Base-by-base conservation (phyloP, 2,888 invertebrate species). In the Ichneumoninae sp. region DNA sequence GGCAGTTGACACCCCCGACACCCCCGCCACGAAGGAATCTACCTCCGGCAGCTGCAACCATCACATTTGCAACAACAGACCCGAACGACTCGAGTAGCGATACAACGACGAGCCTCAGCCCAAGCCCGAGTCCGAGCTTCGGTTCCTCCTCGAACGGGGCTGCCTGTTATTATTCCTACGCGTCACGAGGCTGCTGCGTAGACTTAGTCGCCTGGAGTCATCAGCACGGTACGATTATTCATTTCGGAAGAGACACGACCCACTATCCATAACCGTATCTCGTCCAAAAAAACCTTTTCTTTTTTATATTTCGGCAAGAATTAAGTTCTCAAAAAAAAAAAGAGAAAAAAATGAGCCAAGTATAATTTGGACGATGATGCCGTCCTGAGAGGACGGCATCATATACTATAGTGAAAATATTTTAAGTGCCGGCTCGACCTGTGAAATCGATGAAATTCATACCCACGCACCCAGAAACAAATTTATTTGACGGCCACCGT, bases 1-100 rank as follows among this genome's bases (percentile, higher is more conserved):
- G 95, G 93, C 96, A 96, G 94, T 94, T 96, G 94, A 95, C 95
- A 93, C 95, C 95, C 90, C 95, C 95, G 87, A 95, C 95, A 89
- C 95, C 95, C 88, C 95, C 95, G 88, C 95, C 95, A 89, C 94
- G 95, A 90, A 94, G 95, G 90, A 93, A 93, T 87, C 91, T 91
- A 88, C 90, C 89, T 79, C 81, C 89, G 80, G 83, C 89, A 86
- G 85, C 91, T 54, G 90, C 90, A 65, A 90, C 91, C 91, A 90
- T 91, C 93, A 91, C 88, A 77, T 87, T 89, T 82, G 80, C 87
- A 83, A 83, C 89, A 71, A 75, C 83, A 60, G 80, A 70, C 57
- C 74, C 87, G 74, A 87, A 86, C 83, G 91, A 92, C 71, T 88
- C 91, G 83, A 88, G 87, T 68, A 91, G 91, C 86, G 85, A 85